Evolutionary conservation across 2,888 invertebrate species (phyloP).

Genomic region (Marronus borbonicus): DNA sequence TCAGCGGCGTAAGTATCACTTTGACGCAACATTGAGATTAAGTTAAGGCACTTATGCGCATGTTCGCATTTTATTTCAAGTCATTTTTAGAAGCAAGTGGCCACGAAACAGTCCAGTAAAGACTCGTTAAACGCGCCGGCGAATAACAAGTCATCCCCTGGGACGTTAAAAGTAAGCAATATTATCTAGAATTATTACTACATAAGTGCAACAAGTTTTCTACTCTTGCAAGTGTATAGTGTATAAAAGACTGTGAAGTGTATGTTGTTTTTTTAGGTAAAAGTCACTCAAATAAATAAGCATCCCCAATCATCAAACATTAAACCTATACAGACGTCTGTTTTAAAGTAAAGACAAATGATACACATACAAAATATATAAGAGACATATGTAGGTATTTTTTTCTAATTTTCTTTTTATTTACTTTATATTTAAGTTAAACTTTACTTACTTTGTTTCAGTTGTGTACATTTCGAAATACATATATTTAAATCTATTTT

Average conservation of each 20-base stretch:
- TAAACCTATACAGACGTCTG: constrained; percentile 19
- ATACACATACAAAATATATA: neutral
- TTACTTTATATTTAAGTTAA: constrained; percentile 17
- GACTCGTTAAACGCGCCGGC: constrained; percentile 4
- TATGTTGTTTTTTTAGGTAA: constrained; percentile 21
- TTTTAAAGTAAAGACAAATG: constrained; percentile 24
- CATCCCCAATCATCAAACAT: constrained; percentile 13
- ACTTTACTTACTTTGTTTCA: constrained; percentile 29
- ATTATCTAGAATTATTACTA: neutral
- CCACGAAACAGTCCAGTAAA: constrained; percentile 17
- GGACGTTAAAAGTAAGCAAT: constrained; percentile 10
- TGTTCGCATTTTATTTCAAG: neutral
- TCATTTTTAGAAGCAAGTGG: constrained; percentile 19
- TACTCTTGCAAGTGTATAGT: neutral
- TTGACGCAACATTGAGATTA: neutral
- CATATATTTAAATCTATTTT: constrained; percentile 22
- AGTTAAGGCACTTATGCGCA: no score
- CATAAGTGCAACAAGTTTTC: neutral
- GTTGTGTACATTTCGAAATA: constrained; percentile 12
- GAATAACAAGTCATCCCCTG: constrained; percentile 13
- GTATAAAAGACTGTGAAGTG: neutral
- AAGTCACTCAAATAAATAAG: constrained; percentile 34
- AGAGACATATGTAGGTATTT: constrained; percentile 17
- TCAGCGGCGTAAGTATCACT: constrained; percentile 32
- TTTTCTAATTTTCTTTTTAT: constrained; percentile 18